A percentile compares a stretch with the other conserved stretches of the same genome.
phyloP scores from a whole-genome alignment of 1,140 invertebrate genomes.

The Aphidius ervi region DNA sequence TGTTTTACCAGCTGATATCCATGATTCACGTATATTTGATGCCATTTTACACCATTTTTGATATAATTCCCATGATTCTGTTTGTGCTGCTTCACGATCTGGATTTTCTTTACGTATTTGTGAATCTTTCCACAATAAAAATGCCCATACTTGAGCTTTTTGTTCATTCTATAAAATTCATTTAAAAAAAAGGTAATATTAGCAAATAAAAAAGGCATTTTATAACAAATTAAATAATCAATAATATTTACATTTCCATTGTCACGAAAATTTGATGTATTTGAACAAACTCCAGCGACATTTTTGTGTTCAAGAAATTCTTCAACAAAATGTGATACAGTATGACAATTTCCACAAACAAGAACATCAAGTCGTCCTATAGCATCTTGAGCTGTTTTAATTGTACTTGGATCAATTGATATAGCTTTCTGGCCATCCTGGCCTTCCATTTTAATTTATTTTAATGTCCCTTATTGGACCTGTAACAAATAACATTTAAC shows the following conservation, averaged over 20 bases:
- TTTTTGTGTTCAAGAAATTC: constrained; percentile 66
- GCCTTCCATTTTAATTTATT: too few relatives aligned
- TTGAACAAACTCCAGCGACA: constrained; percentile 45
- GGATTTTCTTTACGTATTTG: constrained; percentile 57
- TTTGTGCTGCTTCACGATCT: constrained; percentile 52
- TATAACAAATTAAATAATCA: not conserved
- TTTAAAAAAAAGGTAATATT: constrained; percentile 12
- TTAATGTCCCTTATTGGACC: too few relatives aligned
- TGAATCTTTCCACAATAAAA: constrained; percentile 74
- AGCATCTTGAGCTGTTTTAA: constrained; percentile 67
- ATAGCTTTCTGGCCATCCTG: not conserved
- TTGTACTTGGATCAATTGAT: not conserved
- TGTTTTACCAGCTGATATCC: constrained; percentile 72
- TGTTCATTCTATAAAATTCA: constrained; percentile 59
- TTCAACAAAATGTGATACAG: constrained; percentile 73
- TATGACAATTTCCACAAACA: constrained; percentile 75
- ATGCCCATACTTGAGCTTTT: constrained; percentile 79
- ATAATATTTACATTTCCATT: constrained; percentile 43
- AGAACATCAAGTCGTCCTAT: constrained; percentile 70
- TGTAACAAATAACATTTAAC: too few relatives aligned
- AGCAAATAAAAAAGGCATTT: too few relatives aligned
- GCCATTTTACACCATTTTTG: constrained; percentile 78
- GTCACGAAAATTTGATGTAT: constrained; percentile 46
- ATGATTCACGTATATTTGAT: constrained; percentile 64
- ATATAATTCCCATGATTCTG: constrained; percentile 68